A percentile compares a stretch with the other conserved stretches of the same genome.
Conservation (phyloP, 2,888 invertebrate species). For the Metalampra italica region DNA sequence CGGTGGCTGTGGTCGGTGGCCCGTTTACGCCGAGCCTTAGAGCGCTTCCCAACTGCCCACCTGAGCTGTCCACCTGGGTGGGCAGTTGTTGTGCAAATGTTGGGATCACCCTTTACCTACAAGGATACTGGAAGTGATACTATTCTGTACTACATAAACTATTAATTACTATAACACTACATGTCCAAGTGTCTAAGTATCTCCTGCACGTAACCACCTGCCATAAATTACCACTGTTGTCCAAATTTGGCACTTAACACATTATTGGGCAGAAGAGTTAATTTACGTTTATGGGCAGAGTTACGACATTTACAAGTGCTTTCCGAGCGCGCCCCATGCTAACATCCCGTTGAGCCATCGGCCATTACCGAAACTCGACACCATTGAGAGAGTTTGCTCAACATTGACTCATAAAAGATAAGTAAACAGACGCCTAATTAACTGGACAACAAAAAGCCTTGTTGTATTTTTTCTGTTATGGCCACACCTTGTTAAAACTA, state of each 20-base stretch:
- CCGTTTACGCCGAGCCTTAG: too few relatives aligned
- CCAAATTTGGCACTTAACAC: neutral
- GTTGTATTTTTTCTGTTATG: neutral
- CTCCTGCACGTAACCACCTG: neutral
- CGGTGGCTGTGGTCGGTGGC: too few relatives aligned
- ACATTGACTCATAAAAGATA: constrained; percentile 14
- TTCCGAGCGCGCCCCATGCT: neutral
- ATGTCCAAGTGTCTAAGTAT: too few relatives aligned
- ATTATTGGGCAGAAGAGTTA: constrained; percentile 1
- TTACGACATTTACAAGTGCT: constrained; percentile 11
- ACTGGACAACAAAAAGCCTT: neutral
- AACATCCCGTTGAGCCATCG: constrained; percentile 4
- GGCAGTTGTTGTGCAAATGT: too few relatives aligned
- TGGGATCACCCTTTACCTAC: too few relatives aligned
- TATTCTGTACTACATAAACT: too few relatives aligned
- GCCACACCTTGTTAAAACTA: neutral
- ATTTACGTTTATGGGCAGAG: neutral
- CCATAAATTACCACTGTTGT: neutral
- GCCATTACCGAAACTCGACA: constrained; percentile 8
- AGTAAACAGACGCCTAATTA: constrained; percentile 6
- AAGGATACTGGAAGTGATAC: too few relatives aligned
- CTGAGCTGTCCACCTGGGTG: too few relatives aligned
- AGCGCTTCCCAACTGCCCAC: too few relatives aligned
- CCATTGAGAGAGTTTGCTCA: neutral
- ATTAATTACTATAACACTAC: too few relatives aligned